Conservation (phyloP, 2,113 vertebrate genomes). For the Malurus alboscapulatus region DNA sequence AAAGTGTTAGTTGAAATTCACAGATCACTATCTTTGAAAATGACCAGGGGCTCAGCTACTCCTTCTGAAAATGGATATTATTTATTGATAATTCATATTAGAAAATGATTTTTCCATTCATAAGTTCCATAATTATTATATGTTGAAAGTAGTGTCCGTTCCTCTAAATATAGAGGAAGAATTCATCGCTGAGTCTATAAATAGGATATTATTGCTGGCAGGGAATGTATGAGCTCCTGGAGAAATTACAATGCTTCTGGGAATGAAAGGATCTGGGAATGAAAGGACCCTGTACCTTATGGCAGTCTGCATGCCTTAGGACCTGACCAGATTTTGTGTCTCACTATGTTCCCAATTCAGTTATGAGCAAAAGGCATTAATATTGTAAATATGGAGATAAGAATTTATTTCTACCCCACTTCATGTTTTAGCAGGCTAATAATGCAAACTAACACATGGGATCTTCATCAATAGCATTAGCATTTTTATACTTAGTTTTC, state of each 20-base stretch:
- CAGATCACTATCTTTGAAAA: background rate
- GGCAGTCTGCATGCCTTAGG: background rate
- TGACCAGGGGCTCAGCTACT: background rate
- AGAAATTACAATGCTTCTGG: background rate
- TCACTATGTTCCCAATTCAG: background rate
- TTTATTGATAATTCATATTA: background rate
- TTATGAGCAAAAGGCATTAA: background rate
- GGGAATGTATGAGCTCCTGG: background rate
- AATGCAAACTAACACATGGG: background rate
- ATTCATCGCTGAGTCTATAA: background rate
- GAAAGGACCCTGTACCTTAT: background rate
- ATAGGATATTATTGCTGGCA: background rate
- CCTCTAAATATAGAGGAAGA: background rate
- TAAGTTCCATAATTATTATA: background rate
- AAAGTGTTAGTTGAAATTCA: background rate
- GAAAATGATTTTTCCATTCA: background rate
- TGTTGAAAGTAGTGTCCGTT: background rate
- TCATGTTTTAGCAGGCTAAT: background rate
- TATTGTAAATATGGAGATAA: background rate
- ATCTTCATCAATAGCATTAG: background rate
- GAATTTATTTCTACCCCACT: background rate
- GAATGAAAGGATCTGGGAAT: background rate
- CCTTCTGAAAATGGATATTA: constrained; percentile 1
- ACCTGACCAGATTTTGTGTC: background rate
- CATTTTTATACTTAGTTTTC: background rate